Conservation (phyloP, 2,113 vertebrate species). For the Semicossyphus pulcher region DNA sequence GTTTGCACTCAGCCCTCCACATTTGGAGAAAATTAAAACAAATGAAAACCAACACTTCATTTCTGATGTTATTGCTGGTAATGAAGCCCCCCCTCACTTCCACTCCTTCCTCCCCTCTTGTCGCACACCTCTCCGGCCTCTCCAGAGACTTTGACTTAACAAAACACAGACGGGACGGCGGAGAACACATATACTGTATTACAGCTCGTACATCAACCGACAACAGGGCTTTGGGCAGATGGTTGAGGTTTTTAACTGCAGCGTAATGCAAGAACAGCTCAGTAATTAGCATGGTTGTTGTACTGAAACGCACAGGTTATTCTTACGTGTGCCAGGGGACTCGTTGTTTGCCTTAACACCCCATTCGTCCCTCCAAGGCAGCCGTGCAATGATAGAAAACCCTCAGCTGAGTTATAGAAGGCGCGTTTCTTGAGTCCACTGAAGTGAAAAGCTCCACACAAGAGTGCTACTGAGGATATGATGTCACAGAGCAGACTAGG, state of each 20-base stretch:
- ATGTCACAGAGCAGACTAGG: conserved; percentile 29
- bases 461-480: conserved; percentile 49
- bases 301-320: conserved; percentile 48
- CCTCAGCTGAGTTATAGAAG: conserved; percentile 38
- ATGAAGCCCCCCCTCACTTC: conserved; percentile 61
- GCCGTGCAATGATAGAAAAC: conserved; percentile 40
- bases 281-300: conserved; percentile 67
- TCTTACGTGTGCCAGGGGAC: conserved; percentile 63
- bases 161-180: conserved; percentile 76
- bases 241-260: conserved; percentile 49
- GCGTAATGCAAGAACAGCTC: conserved; percentile 54
- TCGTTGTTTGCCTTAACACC: conserved; percentile 72
- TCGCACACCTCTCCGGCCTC: conserved; percentile 69
- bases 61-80: conserved; percentile 81
- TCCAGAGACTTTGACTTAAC: conserved; percentile 69
- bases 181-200: conserved; percentile 60
- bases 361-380: conserved; percentile 53
- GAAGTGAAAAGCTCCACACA: conserved; percentile 8
- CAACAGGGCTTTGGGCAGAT: conserved; percentile 23
- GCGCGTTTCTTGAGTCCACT: conserved; percentile 11
- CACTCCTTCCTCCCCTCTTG: conserved; percentile 46
- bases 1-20: conserved; percentile 57
- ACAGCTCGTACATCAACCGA: conserved; percentile 77
- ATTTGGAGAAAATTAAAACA: conserved; percentile 83
- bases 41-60: conserved; percentile 83